Evolutionary conservation across 2,888 invertebrate genomes (phyloP), one percentile per base, ranked within the genome.

Genomic region (Byasa hedistus): DNA sequence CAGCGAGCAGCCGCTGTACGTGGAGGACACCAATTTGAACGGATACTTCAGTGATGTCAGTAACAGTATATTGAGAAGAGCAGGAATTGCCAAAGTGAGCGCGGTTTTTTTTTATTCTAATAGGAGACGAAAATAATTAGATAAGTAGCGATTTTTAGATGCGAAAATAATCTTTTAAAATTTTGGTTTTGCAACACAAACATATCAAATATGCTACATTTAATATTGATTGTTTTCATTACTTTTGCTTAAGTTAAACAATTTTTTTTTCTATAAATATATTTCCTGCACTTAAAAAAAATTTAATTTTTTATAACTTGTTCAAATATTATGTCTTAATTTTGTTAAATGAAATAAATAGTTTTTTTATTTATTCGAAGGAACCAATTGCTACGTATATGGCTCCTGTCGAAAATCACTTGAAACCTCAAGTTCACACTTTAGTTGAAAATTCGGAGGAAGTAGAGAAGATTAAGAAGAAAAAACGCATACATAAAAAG

Each of bases 11-110:
- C 87, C 87, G 0, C 71, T 85, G 0, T 83, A 79, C 72, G 69
- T 82, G 0, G 86, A 85, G 24, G 89, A 89, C 66, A 71, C 71
- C 55, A 81, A 80, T 23, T 57, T 81, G 64, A 84, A 79, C 3
- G 88, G 87, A 0, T 89, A 89, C 78, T 89, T 83, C 74, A 89
- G 86, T n/a, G 90, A 90, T 48, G 85, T 85, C 0, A 87, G 86
- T 73, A 90, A 88, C 72, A 82, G 72, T 22, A 44, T 88, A 0
- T 19, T 83, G 10, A 74, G 86, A 27, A 75, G 87, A 27, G 59
- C 71, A 0, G 78, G 64, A 27, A 57, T 62, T 0, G 81, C 84
- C 0, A 87, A 85, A 82, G 87, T 87, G 63, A 64, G 67, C 52
- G 2, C 22, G 22, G 24, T 51, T 52, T 52, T 5, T 19, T 10